Evolutionary conservation across 2,113 vertebrate species (phyloP), one percentile per base, ranked within the genome.

Genomic region (Nerophis ophidion): DNA sequence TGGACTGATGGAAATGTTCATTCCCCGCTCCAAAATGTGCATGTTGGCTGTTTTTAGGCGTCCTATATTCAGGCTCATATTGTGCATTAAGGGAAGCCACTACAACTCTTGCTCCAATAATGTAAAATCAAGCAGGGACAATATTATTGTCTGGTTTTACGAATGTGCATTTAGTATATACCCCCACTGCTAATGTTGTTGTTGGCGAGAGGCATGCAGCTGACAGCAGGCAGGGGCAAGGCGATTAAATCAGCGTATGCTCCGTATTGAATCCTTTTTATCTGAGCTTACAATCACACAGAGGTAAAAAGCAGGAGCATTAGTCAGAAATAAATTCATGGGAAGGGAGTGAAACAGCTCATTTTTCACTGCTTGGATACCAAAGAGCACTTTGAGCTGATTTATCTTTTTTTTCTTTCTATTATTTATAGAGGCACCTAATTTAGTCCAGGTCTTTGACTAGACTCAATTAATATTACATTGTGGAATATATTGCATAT

Each of bases 211-310:
- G 15, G 35, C 35, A 9, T 35, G 34, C 52, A 6, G 52, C 35
- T 36, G 16, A 38, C 15, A 54, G 52, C 34, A 35, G 33, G 51
- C 13, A 53, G 8, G 50, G 50, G 11, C 11, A 34, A 26, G 5
- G 35, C 7, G 34, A 54, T 54, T 54, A 38, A 54, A 54, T 54
- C 52, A 54, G 34, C 52, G 16, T 38, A n/a, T 54, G 52, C 52
- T 9, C 52, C 38, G 35, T 5, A 13, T 33, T 35, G 51, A 35
- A 53, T 53, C 51, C 9, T 8, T 36, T 38, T n/a, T 38, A 54
- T 38, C 52, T 38, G 34, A 16, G 15, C 5, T 54, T 12, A 12
- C 36, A 40, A 17, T 42, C 13, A n/a, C 13, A 56, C 53, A 11
- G 52, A 54, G 5, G 35, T 54, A 35, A 17, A 3, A 40, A 36